These are phyloP conservation scores for Chionoecetes opilio DNA, from an alignment of 1,140 invertebrate species.

Conservation along the genomic window DNA sequence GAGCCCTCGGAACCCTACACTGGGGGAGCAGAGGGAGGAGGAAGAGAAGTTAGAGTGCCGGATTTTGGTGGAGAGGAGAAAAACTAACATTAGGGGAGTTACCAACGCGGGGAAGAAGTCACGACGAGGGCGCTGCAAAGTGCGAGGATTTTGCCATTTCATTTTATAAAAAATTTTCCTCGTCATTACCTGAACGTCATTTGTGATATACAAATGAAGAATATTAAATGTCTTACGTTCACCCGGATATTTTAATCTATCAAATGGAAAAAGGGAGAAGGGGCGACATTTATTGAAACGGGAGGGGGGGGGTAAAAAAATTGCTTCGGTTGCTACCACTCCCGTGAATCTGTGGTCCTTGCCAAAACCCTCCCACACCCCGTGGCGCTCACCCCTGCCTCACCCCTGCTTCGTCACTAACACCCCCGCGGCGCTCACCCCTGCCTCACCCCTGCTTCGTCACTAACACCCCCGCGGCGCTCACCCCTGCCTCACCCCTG, in stretches of 20 bases:
- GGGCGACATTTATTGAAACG: neutral
- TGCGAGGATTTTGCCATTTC: neutral
- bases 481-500: too few relatives aligned
- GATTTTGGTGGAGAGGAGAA: neutral
- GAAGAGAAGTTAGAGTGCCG: neutral
- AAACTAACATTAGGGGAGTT: conserved; percentile 29
- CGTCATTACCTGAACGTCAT: neutral
- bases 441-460: neutral
- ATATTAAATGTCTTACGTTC: neutral
- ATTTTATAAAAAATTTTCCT: too few relatives aligned
- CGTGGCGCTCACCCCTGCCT: neutral
- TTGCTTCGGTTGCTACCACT: neutral
- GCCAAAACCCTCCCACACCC: conserved; percentile 2
- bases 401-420: neutral
- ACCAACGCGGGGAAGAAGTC: conserved; percentile 1
- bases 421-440: neutral
- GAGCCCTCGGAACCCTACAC: conserved; percentile 13
- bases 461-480: neutral
- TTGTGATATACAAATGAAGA: too few relatives aligned
- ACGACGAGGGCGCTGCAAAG: neutral
- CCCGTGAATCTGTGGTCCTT: neutral
- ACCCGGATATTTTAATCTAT: neutral
- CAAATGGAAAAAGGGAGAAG: neutral
- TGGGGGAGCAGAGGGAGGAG: neutral
- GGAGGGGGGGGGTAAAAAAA: neutral